Evolutionary conservation across 2,888 invertebrate species (phyloP), one percentile per base, ranked within the genome.

Genomic region (Gisinianus flammeolus): DNA sequence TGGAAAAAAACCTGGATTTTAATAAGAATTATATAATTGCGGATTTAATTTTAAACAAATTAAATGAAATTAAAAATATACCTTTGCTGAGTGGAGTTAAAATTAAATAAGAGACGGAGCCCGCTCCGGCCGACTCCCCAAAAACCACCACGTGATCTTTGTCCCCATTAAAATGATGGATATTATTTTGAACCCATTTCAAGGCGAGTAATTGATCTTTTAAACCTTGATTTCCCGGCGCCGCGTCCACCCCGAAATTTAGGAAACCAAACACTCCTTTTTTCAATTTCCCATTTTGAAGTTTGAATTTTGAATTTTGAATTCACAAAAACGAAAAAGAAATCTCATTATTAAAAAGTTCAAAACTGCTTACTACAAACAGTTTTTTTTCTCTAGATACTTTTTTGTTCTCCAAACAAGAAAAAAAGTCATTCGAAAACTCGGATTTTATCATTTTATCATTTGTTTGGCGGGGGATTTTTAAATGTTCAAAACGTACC

Each of bases 221-320:
- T 26, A 77, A 28, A 0, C 77, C 77, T 64, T 77, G 77, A 66
- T 79, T 80, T 30, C 77, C 77, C 30, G 77, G 77, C 2, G 77
- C 77, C 2, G 62, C 33, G 31, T 77, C 77, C 3, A 77, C 16
- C 6, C 66, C 77, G 1, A 77, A 52, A 71, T 77, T 77, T 3
- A 77, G 28, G 35, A 77, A 77, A 16, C 77, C 77, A 52, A 77
- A 77, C 16, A 58, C 44, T n/a, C 71, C 71, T 1, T 54, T 54
- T 54, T 54, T n/a, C 44, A 44, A 44, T 44, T 44, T 44, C 44
- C 44, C 8, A 44, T 10, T 44, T 44, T 44, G 44, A 44, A 44
- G 6, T 44, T 16, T 10, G 16, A 44, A 44, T 44, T 10, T n/a
- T n/a, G 16, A 10, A 44, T 44, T 44, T 44, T 44, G 44, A 44